Evolutionary conservation across 2,888 invertebrate species (phyloP).

Genomic region (Epsilonema sp.): DNA sequence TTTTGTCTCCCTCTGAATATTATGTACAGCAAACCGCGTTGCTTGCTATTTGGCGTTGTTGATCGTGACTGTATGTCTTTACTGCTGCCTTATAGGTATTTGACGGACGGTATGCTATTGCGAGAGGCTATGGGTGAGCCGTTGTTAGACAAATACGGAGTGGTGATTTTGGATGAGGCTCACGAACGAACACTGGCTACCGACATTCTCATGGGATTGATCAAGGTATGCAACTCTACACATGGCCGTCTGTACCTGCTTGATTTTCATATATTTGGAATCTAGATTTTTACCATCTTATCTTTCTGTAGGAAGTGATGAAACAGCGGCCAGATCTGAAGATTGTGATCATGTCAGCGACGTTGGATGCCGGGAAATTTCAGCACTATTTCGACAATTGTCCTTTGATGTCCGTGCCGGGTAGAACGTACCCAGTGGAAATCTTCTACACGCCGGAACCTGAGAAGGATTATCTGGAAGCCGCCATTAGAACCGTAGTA

Average conservation of each 20-base stretch:
- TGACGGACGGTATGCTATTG: conserved; percentile 99
- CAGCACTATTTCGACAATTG: conserved; percentile 94
- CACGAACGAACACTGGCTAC: conserved; percentile 96
- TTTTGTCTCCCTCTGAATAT: no score
- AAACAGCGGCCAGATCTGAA: conserved; percentile 78
- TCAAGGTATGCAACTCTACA: no score
- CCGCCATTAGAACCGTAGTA: conserved; percentile 87
- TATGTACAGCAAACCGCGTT: no score
- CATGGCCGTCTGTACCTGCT: no score
- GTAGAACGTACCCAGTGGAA: conserved; percentile 79
- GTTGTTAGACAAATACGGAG: conserved; percentile 82
- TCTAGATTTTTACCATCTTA: no score
- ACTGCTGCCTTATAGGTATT: conserved; percentile 53
- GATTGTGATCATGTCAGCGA: conserved; percentile 96
- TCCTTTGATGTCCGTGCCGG: conserved; percentile 93
- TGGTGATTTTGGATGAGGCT: conserved; percentile 87
- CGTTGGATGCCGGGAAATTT: conserved; percentile 95
- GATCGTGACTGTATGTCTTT: no score
- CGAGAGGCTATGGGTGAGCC: conserved; percentile 99
- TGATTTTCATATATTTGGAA: no score
- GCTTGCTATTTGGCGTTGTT: no score
- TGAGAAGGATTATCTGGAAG: conserved; percentile 89
- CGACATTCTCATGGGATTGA: conserved; percentile 93
- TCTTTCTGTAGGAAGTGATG: conserved; percentile 67
- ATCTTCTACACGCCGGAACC: conserved; percentile 99